These are phyloP conservation scores for Agriopis leucophaearia DNA, from an alignment of 2,888 invertebrate species.

Conservation along the genomic window DNA sequence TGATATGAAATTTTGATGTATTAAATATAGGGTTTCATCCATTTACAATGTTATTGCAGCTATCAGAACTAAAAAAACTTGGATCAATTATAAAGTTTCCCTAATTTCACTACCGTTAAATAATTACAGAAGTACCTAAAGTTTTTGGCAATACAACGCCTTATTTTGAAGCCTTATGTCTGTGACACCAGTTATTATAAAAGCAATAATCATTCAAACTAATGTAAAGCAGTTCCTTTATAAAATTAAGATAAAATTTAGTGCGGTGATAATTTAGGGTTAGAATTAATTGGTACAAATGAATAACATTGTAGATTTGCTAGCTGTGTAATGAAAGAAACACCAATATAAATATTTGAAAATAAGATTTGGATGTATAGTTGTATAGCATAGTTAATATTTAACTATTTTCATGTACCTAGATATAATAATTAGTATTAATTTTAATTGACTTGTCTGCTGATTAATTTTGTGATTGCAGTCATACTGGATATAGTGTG, in stretches of 20 bases:
- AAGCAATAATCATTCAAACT: conserved; percentile 19
- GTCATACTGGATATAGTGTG: neutral
- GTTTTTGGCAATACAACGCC: neutral
- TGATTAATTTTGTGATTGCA: neutral
- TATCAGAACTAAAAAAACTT: too few species aligned
- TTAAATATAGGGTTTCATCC: too few species aligned
- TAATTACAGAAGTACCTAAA: neutral
- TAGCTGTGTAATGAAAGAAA: conserved; percentile 23
- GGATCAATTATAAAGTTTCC: too few species aligned
- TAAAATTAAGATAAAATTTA: conserved; percentile 5
- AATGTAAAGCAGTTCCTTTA: conserved; percentile 28
- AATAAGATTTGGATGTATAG: neutral
- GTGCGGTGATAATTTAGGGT: conserved; percentile 24
- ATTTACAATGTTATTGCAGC: too few species aligned
- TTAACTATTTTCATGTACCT: conserved; percentile 12
- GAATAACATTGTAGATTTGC: conserved; percentile 26
- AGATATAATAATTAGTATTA: neutral
- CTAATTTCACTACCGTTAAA: neutral
- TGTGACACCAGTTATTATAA: neutral
- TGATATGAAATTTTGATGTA: too few species aligned
- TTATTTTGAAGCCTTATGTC: neutral
- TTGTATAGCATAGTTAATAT: conserved; percentile 1
- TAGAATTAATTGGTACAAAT: conserved; percentile 38
- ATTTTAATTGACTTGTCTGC: neutral
- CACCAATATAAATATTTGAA: conserved; percentile 17